Evolutionary conservation across 2,888 invertebrate genomes (phyloP), one percentile per base, ranked within the genome.

Genomic region (Drosophila prostipennis): DNA sequence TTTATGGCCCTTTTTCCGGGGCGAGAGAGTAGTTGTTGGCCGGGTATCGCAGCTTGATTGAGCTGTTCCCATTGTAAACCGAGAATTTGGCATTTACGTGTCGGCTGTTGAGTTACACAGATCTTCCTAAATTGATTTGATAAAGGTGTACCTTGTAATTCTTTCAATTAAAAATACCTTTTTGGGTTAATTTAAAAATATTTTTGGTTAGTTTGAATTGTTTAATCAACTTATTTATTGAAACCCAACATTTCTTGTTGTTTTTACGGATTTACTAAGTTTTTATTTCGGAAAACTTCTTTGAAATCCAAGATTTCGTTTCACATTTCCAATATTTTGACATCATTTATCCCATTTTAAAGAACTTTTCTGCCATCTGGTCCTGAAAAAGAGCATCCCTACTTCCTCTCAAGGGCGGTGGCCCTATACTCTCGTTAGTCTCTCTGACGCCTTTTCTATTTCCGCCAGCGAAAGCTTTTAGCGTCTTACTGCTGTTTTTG

Each of bases 391-490:
- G 70, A 70, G 70, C 32, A 71, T 71, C 10, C 11, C 7, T 8
- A 6, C 23, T 56, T 71, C 63, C 46, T 34, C 34, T 36, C 6
- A 34, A 26, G 26, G 29, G 32, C 57, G 29, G 26, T 56, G 36
- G 40, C 49, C 46, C 49, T 72, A 40, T 53, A 37, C 14, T 37
- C 72, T 72, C 70, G 57, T 60, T 69, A 65, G 49, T 46, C 61
- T 53, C 65, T 57, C 60, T 54, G 69, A 65, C 64, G 55, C 73
- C 53, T 73, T 61, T 65, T 49, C 69, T 57, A 43, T 76, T 68
- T 78, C 78, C 76, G 75, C 23, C 53, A 76, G 49, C 63, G 64
- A 68, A 75, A 77, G 77, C 74, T 67, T 58, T 75, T 77, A 68
- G 76, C 58, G 39, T 78, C 71, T 57, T 65, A 64, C 65, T 54